Percentiles rank a stretch among this genome's conserved stretches.
phyloP scores from a whole-genome alignment of 2,888 invertebrate species.

The Lepidochitona cinerea region DNA sequence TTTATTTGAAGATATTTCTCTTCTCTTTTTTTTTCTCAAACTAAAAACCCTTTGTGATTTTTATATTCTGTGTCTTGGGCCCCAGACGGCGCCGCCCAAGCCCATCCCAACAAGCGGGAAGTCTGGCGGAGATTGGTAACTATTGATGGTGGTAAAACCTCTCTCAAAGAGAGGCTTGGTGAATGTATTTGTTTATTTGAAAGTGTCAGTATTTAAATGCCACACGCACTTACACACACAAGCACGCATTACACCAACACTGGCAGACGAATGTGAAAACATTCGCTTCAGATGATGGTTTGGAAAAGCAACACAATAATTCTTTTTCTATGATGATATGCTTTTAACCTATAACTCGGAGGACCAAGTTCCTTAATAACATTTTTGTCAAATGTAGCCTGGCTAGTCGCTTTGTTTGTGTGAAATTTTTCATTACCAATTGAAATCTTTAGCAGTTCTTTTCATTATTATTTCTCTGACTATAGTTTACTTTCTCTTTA shows the following conservation, averaged over 20 bases:
- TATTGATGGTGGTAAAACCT: background rate
- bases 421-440: no score
- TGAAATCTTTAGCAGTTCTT: no score
- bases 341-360: background rate
- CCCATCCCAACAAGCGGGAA: background rate
- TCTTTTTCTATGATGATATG: background rate
- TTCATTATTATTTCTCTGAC: background rate
- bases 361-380: no score
- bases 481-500: no score
- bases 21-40: background rate
- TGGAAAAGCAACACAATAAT: background rate
- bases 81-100: conserved; percentile 3
- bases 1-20: no score
- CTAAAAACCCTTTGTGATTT: background rate
- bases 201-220: background rate
- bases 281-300: background rate
- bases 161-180: background rate
- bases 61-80: conserved; percentile 4
- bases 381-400: no score
- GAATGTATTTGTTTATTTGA: background rate
- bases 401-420: no score
- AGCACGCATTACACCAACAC: background rate
- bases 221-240: background rate
- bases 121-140: background rate
- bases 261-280: background rate